These are phyloP conservation scores for Pogonomyrmex californicus DNA, from an alignment of 1,140 invertebrate genomes.

Conservation along the genomic window DNA sequence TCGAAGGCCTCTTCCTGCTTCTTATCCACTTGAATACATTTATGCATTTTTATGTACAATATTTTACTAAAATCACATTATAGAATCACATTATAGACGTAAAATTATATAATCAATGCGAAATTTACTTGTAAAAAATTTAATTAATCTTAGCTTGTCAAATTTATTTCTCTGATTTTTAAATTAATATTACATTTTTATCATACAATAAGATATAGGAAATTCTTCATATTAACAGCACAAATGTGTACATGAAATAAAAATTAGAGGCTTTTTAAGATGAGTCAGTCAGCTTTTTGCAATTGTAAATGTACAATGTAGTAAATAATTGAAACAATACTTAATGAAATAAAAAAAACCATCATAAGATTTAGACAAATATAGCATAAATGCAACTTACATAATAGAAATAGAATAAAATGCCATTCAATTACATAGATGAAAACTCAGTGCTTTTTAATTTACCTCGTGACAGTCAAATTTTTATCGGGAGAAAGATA, in stretches of 20 bases:
- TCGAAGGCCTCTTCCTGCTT: slow-evolving; percentile 25
- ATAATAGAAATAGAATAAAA: background rate
- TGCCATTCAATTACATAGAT: background rate
- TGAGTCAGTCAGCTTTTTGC: background rate
- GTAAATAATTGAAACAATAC: background rate
- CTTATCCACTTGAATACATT: background rate
- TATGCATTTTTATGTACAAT: background rate
- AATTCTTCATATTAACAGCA: background rate
- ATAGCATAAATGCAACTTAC: background rate
- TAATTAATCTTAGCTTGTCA: background rate
- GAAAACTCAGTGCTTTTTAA: background rate
- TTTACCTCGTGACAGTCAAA: background rate
- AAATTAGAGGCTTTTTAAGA: background rate
- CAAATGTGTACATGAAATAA: background rate
- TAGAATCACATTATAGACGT: background rate
- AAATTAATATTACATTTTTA: background rate
- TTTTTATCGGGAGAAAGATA: slow-evolving; percentile 14
- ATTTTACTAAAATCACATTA: background rate
- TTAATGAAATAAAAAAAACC: background rate
- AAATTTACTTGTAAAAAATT: background rate
- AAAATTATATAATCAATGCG: background rate
- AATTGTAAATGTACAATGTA: background rate
- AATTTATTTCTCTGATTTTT: background rate
- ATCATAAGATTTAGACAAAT: background rate
- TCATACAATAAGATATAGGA: background rate